Evolutionary conservation across 1,140 invertebrate species (phyloP).

Genomic region (Bombyx mori): ASM3026992v2 NC_085113.1:11930501-11931000

Average conservation of each 20-base stretch:
- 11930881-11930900: conserved; percentile 36
- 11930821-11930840: conserved; percentile 28
- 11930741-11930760: conserved; percentile 10
- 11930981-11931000: no score
- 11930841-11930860: conserved; percentile 3
- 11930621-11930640: conserved; percentile 35
- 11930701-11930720: conserved; percentile 37
- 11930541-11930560: conserved; percentile 38
- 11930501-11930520: conserved; percentile 24
- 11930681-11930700: conserved; percentile 52
- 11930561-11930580: conserved; percentile 31
- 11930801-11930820: conserved; percentile 50
- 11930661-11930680: conserved; percentile 52
- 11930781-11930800: neutral
- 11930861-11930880: conserved; percentile 38
- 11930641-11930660: conserved; percentile 42
- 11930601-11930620: conserved; percentile 39
- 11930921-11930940: neutral
- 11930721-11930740: conserved; percentile 61
- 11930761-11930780: no score
- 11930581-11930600: conserved; percentile 19
- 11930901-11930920: conserved; percentile 40
- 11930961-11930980: no score
- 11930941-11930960: no score
- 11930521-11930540: conserved; percentile 25